Conservation (phyloP, 2,888 invertebrate species). For the Petrolisthes cinctipes region DNA sequence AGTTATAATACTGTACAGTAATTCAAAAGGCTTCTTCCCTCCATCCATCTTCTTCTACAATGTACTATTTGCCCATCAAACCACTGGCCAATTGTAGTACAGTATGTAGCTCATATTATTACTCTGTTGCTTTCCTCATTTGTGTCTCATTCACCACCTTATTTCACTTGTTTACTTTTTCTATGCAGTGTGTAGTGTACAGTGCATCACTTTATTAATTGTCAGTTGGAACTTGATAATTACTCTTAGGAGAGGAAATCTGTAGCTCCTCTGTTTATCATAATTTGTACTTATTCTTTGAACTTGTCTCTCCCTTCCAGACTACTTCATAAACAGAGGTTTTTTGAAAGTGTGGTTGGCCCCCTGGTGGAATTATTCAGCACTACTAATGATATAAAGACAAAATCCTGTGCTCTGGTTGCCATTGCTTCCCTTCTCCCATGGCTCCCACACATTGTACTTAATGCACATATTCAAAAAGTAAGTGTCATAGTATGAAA, state of each 20-base stretch:
- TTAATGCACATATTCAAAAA: slow-evolving; percentile 2
- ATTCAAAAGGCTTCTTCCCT: background rate
- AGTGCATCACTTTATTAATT: background rate
- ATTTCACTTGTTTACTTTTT: background rate
- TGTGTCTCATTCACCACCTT: background rate
- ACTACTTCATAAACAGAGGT: slow-evolving; percentile 25
- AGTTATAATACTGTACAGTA: background rate
- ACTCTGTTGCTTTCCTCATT: background rate
- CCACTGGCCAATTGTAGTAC: background rate
- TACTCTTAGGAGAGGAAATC: background rate
- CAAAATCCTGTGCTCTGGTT: slow-evolving; percentile 13
- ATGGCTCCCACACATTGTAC: background rate
- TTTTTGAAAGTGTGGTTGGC: slow-evolving; percentile 14
- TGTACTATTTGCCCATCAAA: background rate
- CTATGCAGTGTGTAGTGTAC: too few relatives aligned
- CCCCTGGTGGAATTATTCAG: slow-evolving; percentile 13
- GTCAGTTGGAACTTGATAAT: background rate
- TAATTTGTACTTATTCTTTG: background rate
- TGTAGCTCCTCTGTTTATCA: background rate
- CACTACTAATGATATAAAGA: background rate
- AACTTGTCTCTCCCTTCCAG: background rate
- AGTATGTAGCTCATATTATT: background rate
- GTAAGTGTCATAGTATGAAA: background rate
- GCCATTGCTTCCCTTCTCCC: slow-evolving; percentile 20
- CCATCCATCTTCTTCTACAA: background rate